Evolutionary conservation across 2,113 vertebrate species (phyloP), one percentile per base, ranked within the genome.

Genomic region (Dipodomys spectabilis): DNA sequence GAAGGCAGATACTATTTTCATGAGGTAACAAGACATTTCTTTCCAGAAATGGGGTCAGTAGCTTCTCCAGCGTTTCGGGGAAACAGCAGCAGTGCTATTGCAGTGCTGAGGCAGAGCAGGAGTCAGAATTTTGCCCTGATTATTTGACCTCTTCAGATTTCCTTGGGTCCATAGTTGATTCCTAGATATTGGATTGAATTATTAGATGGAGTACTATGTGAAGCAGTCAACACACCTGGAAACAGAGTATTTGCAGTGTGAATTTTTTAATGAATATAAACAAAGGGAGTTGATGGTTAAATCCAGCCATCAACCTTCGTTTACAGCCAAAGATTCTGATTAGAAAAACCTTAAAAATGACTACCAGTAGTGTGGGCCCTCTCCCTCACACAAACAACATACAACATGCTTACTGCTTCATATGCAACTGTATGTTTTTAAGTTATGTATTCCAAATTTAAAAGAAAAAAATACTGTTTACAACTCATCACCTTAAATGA

Each of bases 31-130:
- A 73, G 39, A 77, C 68, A 72, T 80, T 83, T 79, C 39, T 16
- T 72, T 87, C 82, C 23, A 57, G 92, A 81, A 95, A 72, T 57
- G 39, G 62, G 69, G 57, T 93, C 93, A 57, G 18, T 78, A 92
- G 25, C 69, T 82, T n/a, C 7, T 65, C 27, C 71, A 77, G 67
- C 19, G 3, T 71, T 86, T 65, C 32, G 7, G 74, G 49, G 69
- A 81, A 78, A 83, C 13, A 67, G 22, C n/a, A 45, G 44, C 64
- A 23, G 12, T 72, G 10, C n/a, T 57, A 16, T 57, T 20, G 53
- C 16, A 30, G 65, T 30, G 28, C 6, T 80, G 86, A 88, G 49
- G 15, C 64, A 53, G 62, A 44, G 81, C 65, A 44, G 45, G 81
- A 53, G 13, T 64, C 60, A 30, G 64, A 88, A 62, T 8, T 39